A percentile compares a stretch with the other conserved stretches of the same genome.
These are phyloP conservation scores for Urocynchramus pylzowi DNA, from an alignment of 2,113 vertebrate species.

Conservation along the genomic window DNA sequence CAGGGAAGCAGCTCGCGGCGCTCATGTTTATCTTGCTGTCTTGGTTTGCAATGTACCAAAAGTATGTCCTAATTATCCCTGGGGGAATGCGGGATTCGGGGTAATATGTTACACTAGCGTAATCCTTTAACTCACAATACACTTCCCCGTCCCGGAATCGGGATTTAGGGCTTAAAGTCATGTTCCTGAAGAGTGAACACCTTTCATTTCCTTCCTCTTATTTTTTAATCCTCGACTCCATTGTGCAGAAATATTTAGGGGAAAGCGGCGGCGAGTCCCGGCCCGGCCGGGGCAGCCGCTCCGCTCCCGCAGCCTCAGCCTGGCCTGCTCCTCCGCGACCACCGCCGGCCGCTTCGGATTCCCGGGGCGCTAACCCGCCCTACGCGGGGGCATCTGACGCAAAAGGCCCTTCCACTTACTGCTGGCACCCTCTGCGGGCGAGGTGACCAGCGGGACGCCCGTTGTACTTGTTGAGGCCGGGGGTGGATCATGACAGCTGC, in stretches of 20 bases:
- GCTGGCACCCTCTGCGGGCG: neutral
- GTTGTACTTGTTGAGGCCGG: neutral
- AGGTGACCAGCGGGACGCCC: neutral
- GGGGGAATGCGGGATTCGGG: neutral
- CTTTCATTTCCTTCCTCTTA: slow-evolving; percentile 40
- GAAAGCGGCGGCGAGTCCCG: neutral
- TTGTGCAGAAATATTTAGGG: slow-evolving; percentile 15
- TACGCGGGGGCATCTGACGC: neutral
- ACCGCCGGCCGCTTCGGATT: neutral
- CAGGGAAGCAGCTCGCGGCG: neutral
- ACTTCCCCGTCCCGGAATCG: neutral
- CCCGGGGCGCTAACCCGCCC: neutral
- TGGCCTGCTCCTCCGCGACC: neutral
- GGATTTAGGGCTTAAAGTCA: slow-evolving; percentile 58
- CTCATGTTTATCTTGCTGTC: neutral
- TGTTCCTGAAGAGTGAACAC: slow-evolving; percentile 29
- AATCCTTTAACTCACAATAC: slow-evolving; percentile 62
- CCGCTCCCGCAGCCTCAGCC: neutral
- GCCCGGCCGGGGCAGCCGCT: neutral
- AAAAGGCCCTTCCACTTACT: neutral
- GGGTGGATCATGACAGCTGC: neutral
- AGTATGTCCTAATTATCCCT: slow-evolving; percentile 48
- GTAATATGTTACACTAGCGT: slow-evolving; percentile 40
- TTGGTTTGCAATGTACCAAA: slow-evolving; percentile 9
- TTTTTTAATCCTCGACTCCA: slow-evolving; percentile 38